These are phyloP conservation scores for Nesometra sesokonis DNA, from an alignment of 35 echinoderm and acorn worm genomes.

Conservation along the genomic window DNA sequence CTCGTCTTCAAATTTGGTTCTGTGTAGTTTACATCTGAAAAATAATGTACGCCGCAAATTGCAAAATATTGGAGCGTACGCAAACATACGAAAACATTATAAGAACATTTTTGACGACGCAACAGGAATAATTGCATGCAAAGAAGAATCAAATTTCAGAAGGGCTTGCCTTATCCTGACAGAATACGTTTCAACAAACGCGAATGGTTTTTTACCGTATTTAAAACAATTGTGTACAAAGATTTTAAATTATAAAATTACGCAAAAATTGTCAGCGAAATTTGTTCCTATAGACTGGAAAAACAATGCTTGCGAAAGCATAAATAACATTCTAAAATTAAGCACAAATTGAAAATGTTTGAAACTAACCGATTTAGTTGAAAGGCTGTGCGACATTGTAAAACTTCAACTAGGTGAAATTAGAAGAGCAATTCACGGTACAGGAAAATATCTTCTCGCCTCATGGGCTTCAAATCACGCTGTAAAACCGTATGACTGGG, in stretches of 20 bases:
- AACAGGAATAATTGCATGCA: background rate
- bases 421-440: background rate
- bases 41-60: constrained; percentile 12
- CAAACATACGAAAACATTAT: background rate
- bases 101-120: background rate
- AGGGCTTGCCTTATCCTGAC: too few relatives aligned
- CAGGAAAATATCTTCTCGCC: background rate
- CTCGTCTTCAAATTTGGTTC: background rate
- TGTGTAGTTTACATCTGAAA: background rate
- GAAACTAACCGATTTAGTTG: background rate
- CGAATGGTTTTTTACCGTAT: background rate
- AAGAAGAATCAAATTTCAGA: too few relatives aligned
- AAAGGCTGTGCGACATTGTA: background rate
- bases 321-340: constrained; percentile 1
- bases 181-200: background rate
- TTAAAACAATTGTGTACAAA: constrained; percentile 1
- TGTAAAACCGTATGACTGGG: too few relatives aligned
- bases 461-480: too few relatives aligned
- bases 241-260: background rate
- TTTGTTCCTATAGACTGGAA: background rate
- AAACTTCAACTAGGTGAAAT: background rate
- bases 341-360: background rate
- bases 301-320: constrained; percentile 12
- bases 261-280: background rate
- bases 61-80: background rate